Base-by-base conservation (phyloP, 2,888 invertebrate species). In the Alviniconcha strummeri region DNA sequence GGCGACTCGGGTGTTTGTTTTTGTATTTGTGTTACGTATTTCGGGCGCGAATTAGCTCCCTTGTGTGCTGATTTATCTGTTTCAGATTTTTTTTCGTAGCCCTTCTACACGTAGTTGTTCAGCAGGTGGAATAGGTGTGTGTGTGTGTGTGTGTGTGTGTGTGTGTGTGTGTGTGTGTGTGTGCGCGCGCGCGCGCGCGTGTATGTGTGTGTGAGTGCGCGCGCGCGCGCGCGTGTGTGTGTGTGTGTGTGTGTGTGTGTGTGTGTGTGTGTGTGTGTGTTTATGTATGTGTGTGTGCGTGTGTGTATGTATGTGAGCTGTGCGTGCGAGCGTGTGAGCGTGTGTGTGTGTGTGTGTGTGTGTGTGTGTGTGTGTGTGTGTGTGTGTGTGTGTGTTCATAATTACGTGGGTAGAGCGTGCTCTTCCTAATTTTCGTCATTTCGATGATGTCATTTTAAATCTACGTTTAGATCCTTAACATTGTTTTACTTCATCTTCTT, bases 231-330 rank as follows among this genome's bases (percentile, higher is more conserved):
- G 71, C 19, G 19, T 19, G 71, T 71, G 19, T 19, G 19, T 71
- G 19, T n/a, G 9, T 71, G 71, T n/a, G 71, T 71, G 71, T 71
- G 71, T 71, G 71, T n/a, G n/a, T 71, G 71, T 71, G 71, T 71
- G 19, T 71, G n/a, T n/a, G n/a, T 17, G 15, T 64, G 64, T 64
- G 55, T 54, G 13, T 55, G 17, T 15, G 13, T 55, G 9, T 60
- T 7, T 60, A 13, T 60, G 60, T 60, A 13, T 17, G 1, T 75
- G 55, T 17, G 9, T 55, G 54, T 75, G 56, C 55, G 56, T 75
- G n/a, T 75, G 55, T 15, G 54, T 75, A 8, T 17, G 56, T 55
- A 55, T 17, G 71, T 71, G 71, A 1, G 71, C 19, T 19, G 71
- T 71, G 71, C 2, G 71, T 71, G 71, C 2, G 71, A 19, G 71